A percentile compares a stretch with the other conserved stretches of the same genome.
Evolutionary conservation across 1,140 invertebrate species (phyloP).

Genomic region (Drosophila funebris): DNA sequence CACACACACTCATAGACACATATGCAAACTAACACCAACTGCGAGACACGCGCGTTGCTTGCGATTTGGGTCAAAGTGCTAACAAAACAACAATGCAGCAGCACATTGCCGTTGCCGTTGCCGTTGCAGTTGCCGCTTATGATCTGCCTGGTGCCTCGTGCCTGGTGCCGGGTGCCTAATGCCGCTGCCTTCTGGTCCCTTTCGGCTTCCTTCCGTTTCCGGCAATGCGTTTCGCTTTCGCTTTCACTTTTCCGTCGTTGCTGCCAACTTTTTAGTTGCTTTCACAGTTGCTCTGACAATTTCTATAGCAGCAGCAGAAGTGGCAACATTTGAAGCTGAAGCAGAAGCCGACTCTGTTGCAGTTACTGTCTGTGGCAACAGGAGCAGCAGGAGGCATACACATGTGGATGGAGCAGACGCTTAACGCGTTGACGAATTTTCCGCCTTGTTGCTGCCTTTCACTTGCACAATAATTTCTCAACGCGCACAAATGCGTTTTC

Average conservation of each 20-base stretch:
- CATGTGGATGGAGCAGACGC: not conserved
- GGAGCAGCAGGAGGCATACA: slow-evolving; percentile 6
- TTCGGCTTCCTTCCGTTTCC: slow-evolving; percentile 45
- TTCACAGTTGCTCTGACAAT: slow-evolving; percentile 39
- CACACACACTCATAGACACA: not conserved
- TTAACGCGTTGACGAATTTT: slow-evolving; percentile 35
- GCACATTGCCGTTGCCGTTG: slow-evolving; percentile 33
- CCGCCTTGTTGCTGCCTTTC: slow-evolving; percentile 44
- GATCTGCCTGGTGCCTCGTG: slow-evolving; percentile 1
- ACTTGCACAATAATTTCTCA: slow-evolving; percentile 36
- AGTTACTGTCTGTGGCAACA: slow-evolving; percentile 5
- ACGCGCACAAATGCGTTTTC: slow-evolving; percentile 39
- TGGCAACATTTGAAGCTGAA: slow-evolving; percentile 26
- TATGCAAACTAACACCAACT: slow-evolving; percentile 9
- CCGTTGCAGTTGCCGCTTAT: slow-evolving; percentile 23
- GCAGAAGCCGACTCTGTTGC: not conserved
- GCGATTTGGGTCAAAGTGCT: slow-evolving; percentile 76
- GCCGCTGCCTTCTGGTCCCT: slow-evolving; percentile 28
- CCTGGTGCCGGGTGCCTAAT: not conserved
- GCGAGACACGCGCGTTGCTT: slow-evolving; percentile 17
- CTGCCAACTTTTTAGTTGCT: slow-evolving; percentile 42
- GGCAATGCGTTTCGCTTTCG: slow-evolving; percentile 38
- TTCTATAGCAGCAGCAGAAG: no score
- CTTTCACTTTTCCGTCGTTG: slow-evolving; percentile 56
- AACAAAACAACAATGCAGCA: slow-evolving; percentile 71